Conservation (phyloP, 2,888 invertebrate species). For the Calameuta idolon region DNA sequence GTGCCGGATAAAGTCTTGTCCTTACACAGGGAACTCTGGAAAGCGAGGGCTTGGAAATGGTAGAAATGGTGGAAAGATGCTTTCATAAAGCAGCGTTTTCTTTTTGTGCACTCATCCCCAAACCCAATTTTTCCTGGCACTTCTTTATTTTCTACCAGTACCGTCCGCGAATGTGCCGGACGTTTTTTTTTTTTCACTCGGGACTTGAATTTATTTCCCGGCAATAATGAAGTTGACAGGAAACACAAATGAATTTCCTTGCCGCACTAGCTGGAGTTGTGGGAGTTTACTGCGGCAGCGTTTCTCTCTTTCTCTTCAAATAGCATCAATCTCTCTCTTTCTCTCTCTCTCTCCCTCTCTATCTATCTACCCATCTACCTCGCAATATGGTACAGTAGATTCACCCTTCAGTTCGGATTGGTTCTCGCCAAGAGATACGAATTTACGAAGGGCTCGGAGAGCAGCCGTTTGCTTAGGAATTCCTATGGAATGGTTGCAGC, state of each 20-base stretch:
- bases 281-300: not conserved
- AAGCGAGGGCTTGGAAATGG: slow-evolving; percentile 16
- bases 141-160: slow-evolving; percentile 12
- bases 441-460: not conserved
- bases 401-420: not conserved
- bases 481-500: slow-evolving; percentile 28
- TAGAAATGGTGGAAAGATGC: slow-evolving; percentile 25
- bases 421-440: not conserved
- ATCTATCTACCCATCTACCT: slow-evolving; percentile 10
- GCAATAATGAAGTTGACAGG: slow-evolving; percentile 33
- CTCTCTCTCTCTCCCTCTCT: slow-evolving; percentile 3
- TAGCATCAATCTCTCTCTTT: slow-evolving; percentile 6
- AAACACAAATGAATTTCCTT: slow-evolving; percentile 29
- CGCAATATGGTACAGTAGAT: not conserved
- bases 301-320: slow-evolving; percentile 13
- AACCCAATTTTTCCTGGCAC: slow-evolving; percentile 32
- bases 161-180: slow-evolving; percentile 20
- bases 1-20: slow-evolving; percentile 21
- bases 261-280: slow-evolving; percentile 4
- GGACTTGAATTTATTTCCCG: slow-evolving; percentile 24
- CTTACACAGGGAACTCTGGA: not conserved
- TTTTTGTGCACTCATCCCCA: slow-evolving; percentile 30
- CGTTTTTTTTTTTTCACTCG: slow-evolving; percentile 25
- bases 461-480: slow-evolving; percentile 30
- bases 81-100: slow-evolving; percentile 37